Conservation (phyloP, 2,113 vertebrate genomes). For the Lepus europaeus region DNA sequence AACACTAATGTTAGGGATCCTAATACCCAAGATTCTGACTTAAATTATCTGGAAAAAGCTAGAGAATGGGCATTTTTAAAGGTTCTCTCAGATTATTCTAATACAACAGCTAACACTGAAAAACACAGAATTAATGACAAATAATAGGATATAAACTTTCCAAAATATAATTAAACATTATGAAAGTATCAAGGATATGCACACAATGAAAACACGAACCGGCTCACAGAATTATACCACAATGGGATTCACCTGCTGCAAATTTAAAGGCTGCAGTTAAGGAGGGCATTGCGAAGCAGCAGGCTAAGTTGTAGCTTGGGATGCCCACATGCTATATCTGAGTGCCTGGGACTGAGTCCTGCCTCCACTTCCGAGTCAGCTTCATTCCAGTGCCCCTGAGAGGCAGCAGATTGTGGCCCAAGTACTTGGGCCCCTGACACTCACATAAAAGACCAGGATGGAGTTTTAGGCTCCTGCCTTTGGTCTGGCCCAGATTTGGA, state of each 20-base stretch:
- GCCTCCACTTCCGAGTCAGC: no score
- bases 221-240: constrained; percentile 54
- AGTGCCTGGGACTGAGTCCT: no score
- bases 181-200: constrained; percentile 46
- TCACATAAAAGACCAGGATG: no score
- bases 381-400: no score
- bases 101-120: not conserved
- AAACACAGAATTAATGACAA: constrained; percentile 56
- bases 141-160: constrained; percentile 31
- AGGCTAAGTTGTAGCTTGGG: no score
- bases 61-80: constrained; percentile 39
- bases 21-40: constrained; percentile 45
- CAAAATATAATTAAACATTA: constrained; percentile 48
- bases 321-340: no score
- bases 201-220: constrained; percentile 53
- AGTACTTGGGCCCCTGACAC: no score
- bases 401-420: no score
- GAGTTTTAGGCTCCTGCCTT: no score
- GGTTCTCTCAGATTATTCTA: constrained; percentile 20
- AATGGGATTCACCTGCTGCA: constrained; percentile 12
- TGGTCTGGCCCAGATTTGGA: no score
- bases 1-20: not conserved
- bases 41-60: constrained; percentile 8
- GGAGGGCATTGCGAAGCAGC: no score
- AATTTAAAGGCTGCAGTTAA: constrained; percentile 34